Base-by-base conservation (phyloP, 1,140 invertebrate species). In the Brachionus calyciflorus region DNA sequence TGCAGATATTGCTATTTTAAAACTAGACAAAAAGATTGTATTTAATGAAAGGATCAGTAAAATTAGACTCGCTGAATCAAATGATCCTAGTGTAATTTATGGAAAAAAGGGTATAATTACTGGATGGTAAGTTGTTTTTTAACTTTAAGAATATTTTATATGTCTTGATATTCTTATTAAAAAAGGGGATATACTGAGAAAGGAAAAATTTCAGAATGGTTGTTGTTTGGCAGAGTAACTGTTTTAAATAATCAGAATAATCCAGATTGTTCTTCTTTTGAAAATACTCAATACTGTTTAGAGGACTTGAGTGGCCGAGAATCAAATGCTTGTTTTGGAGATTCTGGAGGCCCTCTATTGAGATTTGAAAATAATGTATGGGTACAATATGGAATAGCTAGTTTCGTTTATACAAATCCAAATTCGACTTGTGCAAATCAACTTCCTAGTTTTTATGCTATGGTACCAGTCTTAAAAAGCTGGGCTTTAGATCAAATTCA, bases 301-400 rank as follows among this genome's bases (percentile, higher is more conserved):
- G 14, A 30, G 24, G 24, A 28, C 10, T n/a, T 33, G 7, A 60
- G 28, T 30, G 28, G 3, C 17, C 24, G 24, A 17, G 30, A 6
- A 1, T 60, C 55, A 17, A 60, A 75, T 53, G 30, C 51, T 28
- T 49, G 69, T 28, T 33, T 37, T 33, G 30, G 44, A 0, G 28
- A 33, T 19, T 75, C 46, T 51, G 46, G 69, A 10, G 69, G 48
- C 28, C 24, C 44, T 14, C 24, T 51, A 6, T 14, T 60, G 26
- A 30, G 17, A 6, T 60, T 30, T 60, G 55, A 60, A 28, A 24
- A 60, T 28, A 60, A 60, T 60, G 30, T n/a, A 33, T 60, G 55
- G 55, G 30, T n/a, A 14, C n/a, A n/a, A 28, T 60, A 60, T 17
- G 55, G 55, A 6, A 60, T 60, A 12, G 30, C 55, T 0, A 60